Percentiles rank a stretch among this genome's conserved stretches.
These are phyloP conservation scores for Drosophila subquinaria DNA, from an alignment of 2,888 invertebrate genomes.

Conservation along the genomic window DNA sequence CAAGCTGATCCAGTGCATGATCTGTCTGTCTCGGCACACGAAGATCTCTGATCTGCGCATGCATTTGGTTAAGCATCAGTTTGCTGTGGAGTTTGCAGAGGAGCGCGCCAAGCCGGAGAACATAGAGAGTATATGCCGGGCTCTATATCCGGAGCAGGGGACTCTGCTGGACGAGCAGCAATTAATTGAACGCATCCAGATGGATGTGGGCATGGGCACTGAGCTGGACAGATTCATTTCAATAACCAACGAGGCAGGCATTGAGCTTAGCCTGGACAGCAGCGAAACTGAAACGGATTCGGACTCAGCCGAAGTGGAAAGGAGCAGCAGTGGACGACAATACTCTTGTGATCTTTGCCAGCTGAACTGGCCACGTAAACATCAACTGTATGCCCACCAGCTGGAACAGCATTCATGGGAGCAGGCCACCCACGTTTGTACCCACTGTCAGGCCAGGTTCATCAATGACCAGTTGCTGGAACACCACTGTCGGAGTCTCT, in stretches of 20 bases:
- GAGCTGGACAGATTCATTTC: constrained; percentile 81
- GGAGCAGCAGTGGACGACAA: neutral
- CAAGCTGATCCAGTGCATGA: constrained; percentile 84
- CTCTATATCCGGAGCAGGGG: constrained; percentile 74
- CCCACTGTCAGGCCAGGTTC: constrained; percentile 86
- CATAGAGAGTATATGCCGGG: constrained; percentile 57
- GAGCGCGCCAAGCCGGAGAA: constrained; percentile 38
- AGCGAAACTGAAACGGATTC: constrained; percentile 74
- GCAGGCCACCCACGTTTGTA: constrained; percentile 86
- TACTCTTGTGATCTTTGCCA: constrained; percentile 80
- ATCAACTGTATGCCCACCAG: constrained; percentile 83
- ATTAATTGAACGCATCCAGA: constrained; percentile 65
- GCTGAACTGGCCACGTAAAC: constrained; percentile 73
- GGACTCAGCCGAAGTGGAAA: constrained; percentile 34
- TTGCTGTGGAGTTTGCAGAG: constrained; percentile 51
- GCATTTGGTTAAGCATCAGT: constrained; percentile 79
- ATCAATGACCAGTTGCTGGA: constrained; percentile 86
- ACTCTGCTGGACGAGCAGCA: constrained; percentile 43
- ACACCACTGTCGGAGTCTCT: constrained; percentile 86
- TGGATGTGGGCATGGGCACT: constrained; percentile 55
- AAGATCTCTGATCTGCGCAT: constrained; percentile 80
- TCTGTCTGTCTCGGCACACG: constrained; percentile 82
- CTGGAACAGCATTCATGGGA: constrained; percentile 79
- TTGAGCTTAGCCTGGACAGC: constrained; percentile 82
- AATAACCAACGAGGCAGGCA: constrained; percentile 82